Base-by-base conservation (phyloP, 2,888 invertebrate genomes). In the Diplolepis rosae region DNA sequence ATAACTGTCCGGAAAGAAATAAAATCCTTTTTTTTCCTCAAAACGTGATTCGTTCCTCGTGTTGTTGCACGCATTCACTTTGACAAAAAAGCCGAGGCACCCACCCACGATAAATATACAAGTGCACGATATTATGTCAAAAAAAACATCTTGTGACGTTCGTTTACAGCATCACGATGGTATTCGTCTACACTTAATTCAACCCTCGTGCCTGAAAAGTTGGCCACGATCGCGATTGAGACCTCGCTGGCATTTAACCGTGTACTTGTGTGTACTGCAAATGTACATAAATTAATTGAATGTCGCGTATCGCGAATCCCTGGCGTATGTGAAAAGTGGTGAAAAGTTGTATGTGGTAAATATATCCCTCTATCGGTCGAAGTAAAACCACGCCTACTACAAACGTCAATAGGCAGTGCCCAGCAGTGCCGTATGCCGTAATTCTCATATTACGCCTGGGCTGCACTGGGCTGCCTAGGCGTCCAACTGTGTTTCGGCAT, bases 341-440 rank as follows among this genome's bases (percentile, higher is more conserved):
- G 82, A 82, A 83, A 82, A 83, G 79, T 79, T 78, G 82, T 82
- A 80, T 79, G 84, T 79, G 81, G 83, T 85, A 84, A 85, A 85
- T 85, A 85, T 85, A 85, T 85, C 83, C 82, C 84, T 84, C 83
- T 84, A 82, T 82, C 83, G 80, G 79, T 68, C 77, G 75, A 74
- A 75, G 76, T 70, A 79, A 86, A 82, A 80, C 89, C 89, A 89
- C 89, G 88, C 89, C 90, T 86, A 89, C 89, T 80, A 81, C 80
- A 83, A 84, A 88, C 88, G 89, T 89, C 89, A 88, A 89, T 89
- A 88, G 85, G 82, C 86, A 87, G 84, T 85, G 84, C n/a, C n/a
- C n/a, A n/a, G n/a, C n/a, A n/a, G n/a, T n/a, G n/a, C n/a, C n/a
- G n/a, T n/a, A n/a, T n/a, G n/a, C 85, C 86, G 88, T 87, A 80